Conservation (phyloP, 1,140 invertebrate genomes). For the Galleria mellonella region DNA sequence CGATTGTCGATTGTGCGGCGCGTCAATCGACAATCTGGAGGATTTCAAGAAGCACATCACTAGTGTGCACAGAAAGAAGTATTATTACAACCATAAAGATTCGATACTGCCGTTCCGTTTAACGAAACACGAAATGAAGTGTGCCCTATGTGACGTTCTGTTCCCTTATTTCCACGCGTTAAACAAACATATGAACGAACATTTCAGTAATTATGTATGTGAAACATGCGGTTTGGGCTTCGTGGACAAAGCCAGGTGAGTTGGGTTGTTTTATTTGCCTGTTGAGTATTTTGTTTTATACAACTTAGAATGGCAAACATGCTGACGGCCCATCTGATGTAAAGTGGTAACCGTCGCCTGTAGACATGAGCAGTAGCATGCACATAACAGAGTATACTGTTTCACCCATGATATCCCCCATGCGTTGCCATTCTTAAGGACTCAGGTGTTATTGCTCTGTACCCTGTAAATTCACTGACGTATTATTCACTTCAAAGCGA, state of each 20-base stretch:
- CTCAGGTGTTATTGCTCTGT: no score
- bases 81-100: slow-evolving; percentile 45
- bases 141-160: slow-evolving; percentile 35
- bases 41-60: slow-evolving; percentile 47
- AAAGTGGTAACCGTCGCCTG: no score
- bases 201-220: slow-evolving; percentile 75
- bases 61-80: slow-evolving; percentile 38
- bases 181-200: slow-evolving; percentile 63
- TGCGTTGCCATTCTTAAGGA: no score
- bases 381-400: no score
- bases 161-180: slow-evolving; percentile 60
- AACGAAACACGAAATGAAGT: slow-evolving; percentile 36
- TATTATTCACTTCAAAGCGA: no score
- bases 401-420: no score
- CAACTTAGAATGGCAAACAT: no score
- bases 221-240: slow-evolving; percentile 76
- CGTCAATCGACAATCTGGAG: slow-evolving; percentile 34
- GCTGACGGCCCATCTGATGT: no score
- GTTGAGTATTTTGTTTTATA: no score
- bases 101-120: slow-evolving; percentile 46
- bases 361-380: no score
- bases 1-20: slow-evolving; percentile 43
- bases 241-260: slow-evolving; percentile 13
- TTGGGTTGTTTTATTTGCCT: no score
- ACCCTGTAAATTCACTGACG: no score